phyloP scores from a whole-genome alignment of 2,113 vertebrate genomes.

The Craseonycteris thonglongyai region DNA sequence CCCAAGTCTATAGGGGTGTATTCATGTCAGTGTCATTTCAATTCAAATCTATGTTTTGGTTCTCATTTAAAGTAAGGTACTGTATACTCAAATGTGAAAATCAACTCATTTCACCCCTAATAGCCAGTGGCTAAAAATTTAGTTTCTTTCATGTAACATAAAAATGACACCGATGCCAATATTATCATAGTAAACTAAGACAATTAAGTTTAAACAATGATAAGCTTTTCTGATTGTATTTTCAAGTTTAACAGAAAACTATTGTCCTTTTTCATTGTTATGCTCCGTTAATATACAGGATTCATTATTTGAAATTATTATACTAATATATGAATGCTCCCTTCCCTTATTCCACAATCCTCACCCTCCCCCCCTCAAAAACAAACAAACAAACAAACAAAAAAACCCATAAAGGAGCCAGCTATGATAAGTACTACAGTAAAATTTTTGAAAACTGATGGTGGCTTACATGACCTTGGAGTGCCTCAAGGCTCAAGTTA shows the following conservation, averaged over 20 bases:
- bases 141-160: slow-evolving; percentile 59
- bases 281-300: not conserved
- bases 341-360: not conserved
- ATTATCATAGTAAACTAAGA: slow-evolving; percentile 51
- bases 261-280: not conserved
- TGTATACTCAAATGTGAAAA: slow-evolving; percentile 57
- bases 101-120: slow-evolving; percentile 32
- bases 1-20: slow-evolving; percentile 54
- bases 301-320: not conserved
- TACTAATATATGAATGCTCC: not conserved
- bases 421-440: not conserved
- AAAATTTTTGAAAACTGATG: slow-evolving; percentile 12
- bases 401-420: not conserved
- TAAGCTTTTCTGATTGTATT: slow-evolving; percentile 33
- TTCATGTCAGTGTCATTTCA: slow-evolving; percentile 72
- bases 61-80: slow-evolving; percentile 62
- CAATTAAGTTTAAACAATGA: slow-evolving; percentile 28
- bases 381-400: too few relatives aligned
- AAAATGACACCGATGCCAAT: slow-evolving; percentile 43
- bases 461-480: slow-evolving; percentile 22
- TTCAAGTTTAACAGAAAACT: not conserved
- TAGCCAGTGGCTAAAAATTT: slow-evolving; percentile 55
- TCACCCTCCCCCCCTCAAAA: too few relatives aligned
- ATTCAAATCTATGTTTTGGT: slow-evolving; percentile 65
- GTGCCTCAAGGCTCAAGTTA: slow-evolving; percentile 26